phyloP scores from a whole-genome alignment of 2,113 vertebrate genomes.

The Eubucco bourcierii region DNA sequence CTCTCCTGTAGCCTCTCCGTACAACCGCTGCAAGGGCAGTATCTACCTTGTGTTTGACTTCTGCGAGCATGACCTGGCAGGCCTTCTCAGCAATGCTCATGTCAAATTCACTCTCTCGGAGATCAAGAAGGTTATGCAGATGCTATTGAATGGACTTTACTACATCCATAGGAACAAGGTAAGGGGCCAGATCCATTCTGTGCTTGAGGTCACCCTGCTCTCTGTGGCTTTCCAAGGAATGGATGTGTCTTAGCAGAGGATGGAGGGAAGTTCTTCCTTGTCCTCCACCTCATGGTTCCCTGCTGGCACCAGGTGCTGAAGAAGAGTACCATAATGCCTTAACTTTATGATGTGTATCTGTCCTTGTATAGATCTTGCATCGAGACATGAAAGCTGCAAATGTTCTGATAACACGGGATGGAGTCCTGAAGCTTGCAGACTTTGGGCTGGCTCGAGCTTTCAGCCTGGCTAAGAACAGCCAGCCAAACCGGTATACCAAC shows the following conservation, averaged over 20 bases:
- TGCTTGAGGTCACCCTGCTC: background rate
- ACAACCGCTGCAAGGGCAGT: slow-evolving; percentile 97
- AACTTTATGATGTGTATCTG: background rate
- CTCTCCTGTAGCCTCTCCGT: slow-evolving; percentile 85
- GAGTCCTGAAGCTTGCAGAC: slow-evolving; percentile 94
- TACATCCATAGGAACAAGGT: slow-evolving; percentile 99
- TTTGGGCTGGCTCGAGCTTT: slow-evolving; percentile 96
- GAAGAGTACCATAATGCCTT: background rate
- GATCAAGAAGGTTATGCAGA: slow-evolving; percentile 99
- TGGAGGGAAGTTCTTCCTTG: background rate
- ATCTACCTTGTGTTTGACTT: slow-evolving; percentile 99
- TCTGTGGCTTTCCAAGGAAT: background rate
- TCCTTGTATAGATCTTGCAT: slow-evolving; percentile 86
- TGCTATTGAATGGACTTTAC: slow-evolving; percentile 96
- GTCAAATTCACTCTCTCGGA: slow-evolving; percentile 97
- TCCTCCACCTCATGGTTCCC: background rate
- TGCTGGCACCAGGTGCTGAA: background rate
- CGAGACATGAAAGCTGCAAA: slow-evolving; percentile 98
- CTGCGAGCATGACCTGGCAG: slow-evolving; percentile 96
- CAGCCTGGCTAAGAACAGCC: slow-evolving; percentile 97
- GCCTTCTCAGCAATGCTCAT: slow-evolving; percentile 92
- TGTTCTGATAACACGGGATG: slow-evolving; percentile 94
- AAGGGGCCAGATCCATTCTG: background rate
- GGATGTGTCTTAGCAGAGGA: background rate
- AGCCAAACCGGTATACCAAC: slow-evolving; percentile 98